Percentiles rank a stretch among this genome's conserved stretches.
phyloP scores from a whole-genome alignment of 2,888 invertebrate species.

The Chrysina gloriosa region DNA sequence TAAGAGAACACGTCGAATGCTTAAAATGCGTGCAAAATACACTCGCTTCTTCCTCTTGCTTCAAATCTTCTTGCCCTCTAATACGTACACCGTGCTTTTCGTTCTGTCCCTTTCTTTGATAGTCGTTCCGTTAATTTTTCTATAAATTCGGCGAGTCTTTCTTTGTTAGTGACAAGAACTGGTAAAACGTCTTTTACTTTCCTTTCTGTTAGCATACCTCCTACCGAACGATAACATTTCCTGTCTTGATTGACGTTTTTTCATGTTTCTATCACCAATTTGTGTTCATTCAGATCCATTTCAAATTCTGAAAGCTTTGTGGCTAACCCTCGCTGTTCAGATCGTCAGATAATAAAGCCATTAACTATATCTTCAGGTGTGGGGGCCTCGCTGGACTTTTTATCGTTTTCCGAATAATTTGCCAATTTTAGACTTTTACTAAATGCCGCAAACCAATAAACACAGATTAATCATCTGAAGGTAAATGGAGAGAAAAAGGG shows the following conservation, averaged over 20 bases:
- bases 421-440: constrained; percentile 58
- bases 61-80: constrained; percentile 73
- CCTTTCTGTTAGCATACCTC: constrained; percentile 92
- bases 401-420: constrained; percentile 61
- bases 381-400: constrained; percentile 66
- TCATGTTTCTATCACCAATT: constrained; percentile 93
- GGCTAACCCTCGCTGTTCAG: constrained; percentile 87
- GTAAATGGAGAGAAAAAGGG: too few species aligned
- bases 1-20: too few species aligned
- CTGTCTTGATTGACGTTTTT: constrained; percentile 85
- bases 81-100: constrained; percentile 90
- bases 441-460: constrained; percentile 19
- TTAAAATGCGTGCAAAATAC: too few species aligned
- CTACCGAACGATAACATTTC: constrained; percentile 93
- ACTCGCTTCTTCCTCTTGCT: constrained; percentile 52
- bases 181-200: constrained; percentile 93
- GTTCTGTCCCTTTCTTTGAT: constrained; percentile 87
- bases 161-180: constrained; percentile 81
- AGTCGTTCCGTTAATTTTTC: constrained; percentile 84
- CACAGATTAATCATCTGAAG: constrained; percentile 20
- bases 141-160: constrained; percentile 83
- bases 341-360: constrained; percentile 87
- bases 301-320: constrained; percentile 93
- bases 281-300: constrained; percentile 95
- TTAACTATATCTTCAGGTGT: constrained; percentile 84